phyloP scores from a whole-genome alignment of 2,113 vertebrate genomes.

The Drymodes brunneopygia region DNA sequence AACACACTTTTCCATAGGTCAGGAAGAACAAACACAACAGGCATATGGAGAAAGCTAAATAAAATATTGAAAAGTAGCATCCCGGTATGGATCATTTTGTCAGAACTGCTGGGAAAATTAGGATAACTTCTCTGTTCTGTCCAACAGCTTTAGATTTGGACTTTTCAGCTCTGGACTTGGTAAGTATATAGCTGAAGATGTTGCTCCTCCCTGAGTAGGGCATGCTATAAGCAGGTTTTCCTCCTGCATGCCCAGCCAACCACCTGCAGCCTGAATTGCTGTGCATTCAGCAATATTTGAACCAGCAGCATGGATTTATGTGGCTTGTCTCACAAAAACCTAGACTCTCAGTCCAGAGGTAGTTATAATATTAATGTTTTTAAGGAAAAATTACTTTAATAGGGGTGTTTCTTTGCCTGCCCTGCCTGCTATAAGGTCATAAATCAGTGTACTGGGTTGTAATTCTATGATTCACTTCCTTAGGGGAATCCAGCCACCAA shows the following conservation, averaged over 20 bases:
- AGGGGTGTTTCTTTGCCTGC: neutral
- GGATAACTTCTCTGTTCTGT: neutral
- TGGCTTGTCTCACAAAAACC: neutral
- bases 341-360: neutral
- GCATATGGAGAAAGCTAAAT: neutral
- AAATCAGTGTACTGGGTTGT: neutral
- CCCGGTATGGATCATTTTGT: neutral
- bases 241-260: accelerated
- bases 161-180: neutral
- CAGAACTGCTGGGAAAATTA: neutral
- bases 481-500: neutral
- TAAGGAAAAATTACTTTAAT: neutral
- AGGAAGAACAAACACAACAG: neutral
- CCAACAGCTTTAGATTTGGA: neutral
- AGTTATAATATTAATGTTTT: neutral
- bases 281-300: neutral
- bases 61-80: neutral
- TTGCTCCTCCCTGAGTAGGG: neutral
- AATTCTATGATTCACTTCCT: neutral
- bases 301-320: neutral
- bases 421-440: neutral
- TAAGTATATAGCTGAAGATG: neutral
- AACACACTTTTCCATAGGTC: neutral
- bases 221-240: neutral
- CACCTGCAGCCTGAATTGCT: neutral